These are phyloP conservation scores for Diorhabda carinulata DNA, from an alignment of 1,140 invertebrate species.

Conservation along the genomic window DNA sequence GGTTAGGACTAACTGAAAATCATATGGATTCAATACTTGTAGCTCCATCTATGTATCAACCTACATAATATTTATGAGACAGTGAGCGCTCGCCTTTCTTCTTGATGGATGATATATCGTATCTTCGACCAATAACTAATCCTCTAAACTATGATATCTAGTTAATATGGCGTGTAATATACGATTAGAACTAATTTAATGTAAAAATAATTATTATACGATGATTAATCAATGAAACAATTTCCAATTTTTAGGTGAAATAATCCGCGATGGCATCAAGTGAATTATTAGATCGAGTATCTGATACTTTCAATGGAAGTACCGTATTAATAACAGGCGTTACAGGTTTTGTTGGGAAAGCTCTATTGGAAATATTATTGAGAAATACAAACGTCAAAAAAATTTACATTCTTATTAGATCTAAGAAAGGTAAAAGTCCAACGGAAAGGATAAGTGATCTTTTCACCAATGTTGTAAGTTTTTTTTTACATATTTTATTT, in stretches of 20 bases:
- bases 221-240: background rate
- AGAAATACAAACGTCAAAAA: slow-evolving; percentile 60
- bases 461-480: slow-evolving; percentile 62
- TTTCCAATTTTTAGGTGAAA: too few species aligned
- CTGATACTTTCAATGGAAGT: slow-evolving; percentile 50
- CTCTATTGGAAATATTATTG: slow-evolving; percentile 81
- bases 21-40: too few species aligned
- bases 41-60: too few species aligned
- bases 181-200: background rate
- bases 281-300: slow-evolving; percentile 28
- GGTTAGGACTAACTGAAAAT: too few species aligned
- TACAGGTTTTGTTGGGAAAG: slow-evolving; percentile 84
- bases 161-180: too few species aligned
- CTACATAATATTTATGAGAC: too few species aligned
- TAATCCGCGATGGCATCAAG: background rate
- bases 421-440: slow-evolving; percentile 74
- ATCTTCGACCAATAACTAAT: too few species aligned
- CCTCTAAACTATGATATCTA: too few species aligned
- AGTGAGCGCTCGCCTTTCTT: too few species aligned
- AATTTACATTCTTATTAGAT: slow-evolving; percentile 73
- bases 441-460: slow-evolving; percentile 66
- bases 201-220: background rate
- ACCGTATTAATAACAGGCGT: slow-evolving; percentile 60
- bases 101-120: too few species aligned
- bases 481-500: background rate